Evolutionary conservation across 2,797 vertebrate genomes (phyloP), one percentile per base, ranked within the genome.

Genomic region (Graptemys geographica): DNA sequence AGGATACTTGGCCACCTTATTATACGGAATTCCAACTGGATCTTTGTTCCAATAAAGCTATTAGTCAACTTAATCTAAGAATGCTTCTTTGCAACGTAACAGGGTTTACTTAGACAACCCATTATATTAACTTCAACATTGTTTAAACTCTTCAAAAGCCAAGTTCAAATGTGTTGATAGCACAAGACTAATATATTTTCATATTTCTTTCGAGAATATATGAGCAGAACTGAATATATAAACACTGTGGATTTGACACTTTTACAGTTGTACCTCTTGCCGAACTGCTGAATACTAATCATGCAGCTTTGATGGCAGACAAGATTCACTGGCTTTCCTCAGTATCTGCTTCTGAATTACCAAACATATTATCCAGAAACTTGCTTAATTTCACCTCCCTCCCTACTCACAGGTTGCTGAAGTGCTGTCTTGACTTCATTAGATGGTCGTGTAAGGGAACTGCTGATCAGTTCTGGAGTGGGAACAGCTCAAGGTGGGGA

Each of bases 401-500:
- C 81, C 72, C 59, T 76, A 52, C 74, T 78, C 74, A 76, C 72
- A 78, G 44, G 44, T 44, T 78, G 44, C 80, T 41, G 80, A 53
- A 82, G 56, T 78, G 13, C 44, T 49, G 74, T 55, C 47, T 49
- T 25, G 11, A 33, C 83, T 49, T 83, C 59, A 47, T 28, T n/a
- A 87, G 62, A 52, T 31, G 72, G 84, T 33, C 53, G 41, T 0
- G 11, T 5, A 93, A 82, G 56, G 31, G 82, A 87, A n/a, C 52
- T 85, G 84, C 79, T 62, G 83, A 52, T 93, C 57, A 88, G 6
- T 83, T 49, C 33, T 84, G 62, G 27, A 92, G 86, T n/a, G 53
- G 83, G 13, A 93, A 83, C 5, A 92, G 80, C 0, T 81, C 53
- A 3, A 93, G 15, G 27, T 2, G 84, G 23, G 52, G 51, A 25